Evolutionary conservation across 2,113 vertebrate species (phyloP).

Genomic region (Microtus oregoni): DNA sequence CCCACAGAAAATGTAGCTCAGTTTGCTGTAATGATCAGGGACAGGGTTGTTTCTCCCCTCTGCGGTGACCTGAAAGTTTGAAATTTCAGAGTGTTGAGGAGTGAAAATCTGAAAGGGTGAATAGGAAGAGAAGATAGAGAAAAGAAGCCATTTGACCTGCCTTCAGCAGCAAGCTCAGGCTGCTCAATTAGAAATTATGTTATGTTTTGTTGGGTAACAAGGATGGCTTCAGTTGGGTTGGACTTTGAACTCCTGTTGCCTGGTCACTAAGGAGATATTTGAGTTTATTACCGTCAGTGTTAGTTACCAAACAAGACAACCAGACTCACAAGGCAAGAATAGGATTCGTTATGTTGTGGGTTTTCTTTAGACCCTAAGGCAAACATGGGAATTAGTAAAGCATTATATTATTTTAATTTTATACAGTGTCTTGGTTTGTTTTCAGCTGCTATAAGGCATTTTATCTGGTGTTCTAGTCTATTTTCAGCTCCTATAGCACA

Average conservation of each 20-base stretch:
- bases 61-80: neutral
- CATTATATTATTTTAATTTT: slow-evolving; percentile 16
- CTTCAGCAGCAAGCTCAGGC: neutral
- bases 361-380: slow-evolving; percentile 13
- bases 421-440: neutral
- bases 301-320: neutral
- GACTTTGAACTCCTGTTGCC: slow-evolving; percentile 10
- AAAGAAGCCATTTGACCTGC: neutral
- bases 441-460: neutral
- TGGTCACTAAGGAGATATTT: neutral
- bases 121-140: neutral
- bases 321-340: neutral
- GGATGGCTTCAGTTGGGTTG: neutral
- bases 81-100: neutral
- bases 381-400: slow-evolving; percentile 28
- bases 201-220: neutral
- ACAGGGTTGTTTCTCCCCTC: neutral
- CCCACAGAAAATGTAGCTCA: neutral
- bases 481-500: too few relatives aligned
- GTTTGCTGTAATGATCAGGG: neutral
- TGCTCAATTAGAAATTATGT: neutral
- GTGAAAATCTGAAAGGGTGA: neutral
- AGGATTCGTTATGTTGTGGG: neutral
- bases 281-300: neutral
- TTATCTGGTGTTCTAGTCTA: too few relatives aligned